These are phyloP conservation scores for Plestiodon gilberti DNA, from an alignment of 2,113 vertebrate genomes.

Conservation along the genomic window DNA sequence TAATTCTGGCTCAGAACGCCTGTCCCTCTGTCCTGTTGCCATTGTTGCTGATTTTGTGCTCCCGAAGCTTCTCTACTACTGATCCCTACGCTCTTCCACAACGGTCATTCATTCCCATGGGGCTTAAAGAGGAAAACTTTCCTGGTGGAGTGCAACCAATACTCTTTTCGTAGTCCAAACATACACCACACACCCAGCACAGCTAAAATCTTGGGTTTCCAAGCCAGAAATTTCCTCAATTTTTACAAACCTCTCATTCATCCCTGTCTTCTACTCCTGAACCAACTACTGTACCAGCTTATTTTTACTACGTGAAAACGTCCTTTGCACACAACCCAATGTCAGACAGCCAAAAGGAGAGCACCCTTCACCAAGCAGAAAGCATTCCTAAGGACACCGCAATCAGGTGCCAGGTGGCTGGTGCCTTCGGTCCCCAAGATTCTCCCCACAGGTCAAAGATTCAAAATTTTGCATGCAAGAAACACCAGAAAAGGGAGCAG, in stretches of 20 bases:
- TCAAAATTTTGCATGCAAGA: constrained; percentile 22
- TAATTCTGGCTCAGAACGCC: not conserved
- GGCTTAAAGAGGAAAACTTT: too few relatives aligned
- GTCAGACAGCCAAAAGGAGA: not conserved
- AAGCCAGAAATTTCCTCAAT: not conserved
- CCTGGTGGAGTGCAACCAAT: too few relatives aligned
- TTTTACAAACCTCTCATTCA: not conserved
- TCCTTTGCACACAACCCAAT: not conserved
- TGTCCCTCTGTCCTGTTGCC: too few relatives aligned
- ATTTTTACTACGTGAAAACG: not conserved
- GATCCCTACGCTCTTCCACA: too few relatives aligned
- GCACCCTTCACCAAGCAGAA: constrained; percentile 20
- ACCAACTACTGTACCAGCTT: not conserved
- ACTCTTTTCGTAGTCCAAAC: too few relatives aligned
- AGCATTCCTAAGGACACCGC: not conserved
- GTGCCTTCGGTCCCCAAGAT: constrained; percentile 30
- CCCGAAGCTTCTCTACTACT: too few relatives aligned
- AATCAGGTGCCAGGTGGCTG: constrained; percentile 27
- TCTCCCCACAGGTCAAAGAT: not conserved
- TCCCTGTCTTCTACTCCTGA: not conserved
- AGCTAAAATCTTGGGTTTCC: too few relatives aligned
- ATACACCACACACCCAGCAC: too few relatives aligned
- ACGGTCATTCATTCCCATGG: too few relatives aligned
- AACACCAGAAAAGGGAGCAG: constrained; percentile 18
- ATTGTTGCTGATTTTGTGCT: too few relatives aligned